These are phyloP conservation scores for Myotis planiceps DNA, from an alignment of 2,797 vertebrate species.

Conservation along the genomic window DNA sequence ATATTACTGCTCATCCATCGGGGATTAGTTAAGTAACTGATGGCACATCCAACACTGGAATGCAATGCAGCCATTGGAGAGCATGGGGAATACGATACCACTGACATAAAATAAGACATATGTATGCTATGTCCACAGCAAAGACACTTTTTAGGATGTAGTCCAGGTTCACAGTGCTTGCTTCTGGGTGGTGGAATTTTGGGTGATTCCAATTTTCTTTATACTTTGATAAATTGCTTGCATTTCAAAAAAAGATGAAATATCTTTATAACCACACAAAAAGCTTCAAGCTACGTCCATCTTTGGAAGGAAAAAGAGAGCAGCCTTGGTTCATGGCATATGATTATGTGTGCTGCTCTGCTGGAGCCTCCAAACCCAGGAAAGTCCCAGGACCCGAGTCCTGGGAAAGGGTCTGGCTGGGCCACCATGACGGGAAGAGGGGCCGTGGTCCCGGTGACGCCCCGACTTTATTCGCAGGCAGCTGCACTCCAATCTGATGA, in stretches of 20 bases:
- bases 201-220: background rate
- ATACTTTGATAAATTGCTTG: conserved; percentile 20
- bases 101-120: background rate
- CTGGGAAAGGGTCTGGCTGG: background rate
- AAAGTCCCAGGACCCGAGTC: background rate
- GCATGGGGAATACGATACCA: background rate
- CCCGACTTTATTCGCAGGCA: background rate
- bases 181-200: background rate
- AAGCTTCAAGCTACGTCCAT: background rate
- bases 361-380: background rate
- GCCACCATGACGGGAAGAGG: background rate
- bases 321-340: background rate
- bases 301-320: background rate
- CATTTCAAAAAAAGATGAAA: background rate
- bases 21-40: background rate
- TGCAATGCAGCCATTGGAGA: background rate
- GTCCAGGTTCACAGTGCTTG: background rate
- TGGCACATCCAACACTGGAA: background rate
- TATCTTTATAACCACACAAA: conserved; percentile 3
- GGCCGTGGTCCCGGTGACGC: background rate
- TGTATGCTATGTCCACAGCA: background rate
- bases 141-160: background rate
- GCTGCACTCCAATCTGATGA: background rate
- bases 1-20: background rate
- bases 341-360: background rate